Percentiles rank a stretch among this genome's conserved stretches.
Conservation (phyloP, 1,140 invertebrate genomes). For the Babylonia areolata region DNA sequence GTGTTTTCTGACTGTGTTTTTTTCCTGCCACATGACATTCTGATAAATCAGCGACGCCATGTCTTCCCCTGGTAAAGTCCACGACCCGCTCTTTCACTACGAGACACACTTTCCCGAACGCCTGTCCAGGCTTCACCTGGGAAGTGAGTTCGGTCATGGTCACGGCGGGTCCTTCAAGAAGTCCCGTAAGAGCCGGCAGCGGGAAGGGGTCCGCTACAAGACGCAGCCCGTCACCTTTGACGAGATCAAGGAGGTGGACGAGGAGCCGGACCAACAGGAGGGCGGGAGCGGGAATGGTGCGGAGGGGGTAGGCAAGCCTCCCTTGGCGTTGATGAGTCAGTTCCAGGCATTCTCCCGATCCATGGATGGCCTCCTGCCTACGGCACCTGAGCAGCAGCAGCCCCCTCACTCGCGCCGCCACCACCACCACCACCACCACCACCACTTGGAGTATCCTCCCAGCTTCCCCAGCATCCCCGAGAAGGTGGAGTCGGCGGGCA, state of each 20-base stretch:
- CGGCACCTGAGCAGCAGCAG: background rate
- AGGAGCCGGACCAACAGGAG: constrained; percentile 45
- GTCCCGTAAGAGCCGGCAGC: constrained; percentile 53
- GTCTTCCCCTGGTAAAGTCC: constrained; percentile 52
- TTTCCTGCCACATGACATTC: background rate
- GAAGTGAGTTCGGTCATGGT: constrained; percentile 57
- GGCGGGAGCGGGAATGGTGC: background rate
- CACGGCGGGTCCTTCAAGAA: constrained; percentile 48
- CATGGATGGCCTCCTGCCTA: constrained; percentile 77
- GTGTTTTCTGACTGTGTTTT: background rate
- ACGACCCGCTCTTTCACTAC: constrained; percentile 77
- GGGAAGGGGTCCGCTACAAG: constrained; percentile 78
- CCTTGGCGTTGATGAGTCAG: constrained; percentile 59
- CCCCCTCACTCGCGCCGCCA: constrained; percentile 25
- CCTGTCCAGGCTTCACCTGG: constrained; percentile 79
- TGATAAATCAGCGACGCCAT: background rate
- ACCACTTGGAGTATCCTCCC: constrained; percentile 28
- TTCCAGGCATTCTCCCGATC: constrained; percentile 77
- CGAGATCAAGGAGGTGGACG: constrained; percentile 82
- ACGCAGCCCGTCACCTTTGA: constrained; percentile 86
- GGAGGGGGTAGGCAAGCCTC: constrained; percentile 18
- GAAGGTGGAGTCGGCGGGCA: constrained; percentile 30
- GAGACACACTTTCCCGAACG: constrained; percentile 85
- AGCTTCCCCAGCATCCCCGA: constrained; percentile 51
- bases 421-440: constrained; percentile 25